Evolutionary conservation across 2,797 vertebrate species (phyloP).

Genomic region (Danio kyathit): DNA sequence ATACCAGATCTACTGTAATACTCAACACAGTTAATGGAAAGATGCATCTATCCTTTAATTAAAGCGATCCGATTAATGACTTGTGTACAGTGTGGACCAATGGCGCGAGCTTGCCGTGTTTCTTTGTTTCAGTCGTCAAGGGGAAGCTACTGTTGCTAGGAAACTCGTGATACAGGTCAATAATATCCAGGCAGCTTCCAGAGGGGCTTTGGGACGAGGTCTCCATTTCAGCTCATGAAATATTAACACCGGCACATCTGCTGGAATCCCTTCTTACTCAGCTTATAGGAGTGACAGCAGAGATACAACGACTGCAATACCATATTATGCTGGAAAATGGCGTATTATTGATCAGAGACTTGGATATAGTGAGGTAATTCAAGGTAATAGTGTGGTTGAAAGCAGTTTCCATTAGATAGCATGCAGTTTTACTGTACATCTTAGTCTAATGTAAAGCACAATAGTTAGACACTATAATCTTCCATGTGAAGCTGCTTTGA

Average conservation of each 20-base stretch:
- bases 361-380: neutral
- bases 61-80: neutral
- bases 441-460: neutral
- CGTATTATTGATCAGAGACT: neutral
- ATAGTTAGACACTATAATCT: no score
- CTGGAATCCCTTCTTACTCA: constrained; percentile 51
- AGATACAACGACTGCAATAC: neutral
- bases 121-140: constrained; percentile 67
- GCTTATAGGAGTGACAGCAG: constrained; percentile 6
- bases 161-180: constrained; percentile 75
- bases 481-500: no score
- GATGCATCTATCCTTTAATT: neutral
- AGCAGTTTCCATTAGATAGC: neutral
- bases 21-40: neutral
- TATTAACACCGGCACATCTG: constrained; percentile 57
- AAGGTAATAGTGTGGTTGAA: neutral
- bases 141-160: constrained; percentile 75
- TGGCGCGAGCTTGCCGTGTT: constrained; percentile 34
- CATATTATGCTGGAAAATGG: neutral
- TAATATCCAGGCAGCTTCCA: constrained; percentile 66
- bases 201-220: constrained; percentile 66
- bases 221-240: constrained; percentile 70
- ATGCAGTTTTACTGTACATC: neutral
- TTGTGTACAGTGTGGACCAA: neutral
- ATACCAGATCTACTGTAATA: constrained; percentile 54